phyloP scores from a whole-genome alignment of 2,797 vertebrate species.

The Rhinatrema bivittatum region DNA sequence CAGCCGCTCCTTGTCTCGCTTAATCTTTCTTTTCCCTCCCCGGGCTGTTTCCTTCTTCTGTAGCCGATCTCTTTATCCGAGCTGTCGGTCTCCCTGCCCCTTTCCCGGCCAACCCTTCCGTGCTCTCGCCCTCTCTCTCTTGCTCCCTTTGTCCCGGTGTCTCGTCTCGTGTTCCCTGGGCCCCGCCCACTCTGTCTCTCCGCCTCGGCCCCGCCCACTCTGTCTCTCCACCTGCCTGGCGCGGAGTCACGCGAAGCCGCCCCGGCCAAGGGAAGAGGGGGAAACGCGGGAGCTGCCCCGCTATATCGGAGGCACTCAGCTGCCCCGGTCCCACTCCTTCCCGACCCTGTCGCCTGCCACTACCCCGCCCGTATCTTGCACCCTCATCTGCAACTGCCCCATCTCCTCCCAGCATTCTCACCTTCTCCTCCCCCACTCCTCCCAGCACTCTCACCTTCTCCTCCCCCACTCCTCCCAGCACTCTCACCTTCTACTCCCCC shows the following conservation, averaged over 20 bases:
- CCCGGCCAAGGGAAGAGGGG: too few relatives aligned
- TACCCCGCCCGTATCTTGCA: too few relatives aligned
- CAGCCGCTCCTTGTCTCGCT: background rate
- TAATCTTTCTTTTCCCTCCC: background rate
- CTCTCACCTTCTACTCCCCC: too few relatives aligned
- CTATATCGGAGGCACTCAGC: too few relatives aligned
- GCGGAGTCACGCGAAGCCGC: too few relatives aligned
- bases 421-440: background rate
- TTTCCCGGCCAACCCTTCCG: constrained; percentile 1
- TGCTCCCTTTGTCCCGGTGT: background rate
- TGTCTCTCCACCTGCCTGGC: too few relatives aligned
- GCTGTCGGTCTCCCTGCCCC: constrained; percentile 6
- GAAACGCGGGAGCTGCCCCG: too few relatives aligned
- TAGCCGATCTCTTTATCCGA: background rate
- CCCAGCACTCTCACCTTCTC: background rate
- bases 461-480: too few relatives aligned
- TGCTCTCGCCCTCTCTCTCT: background rate
- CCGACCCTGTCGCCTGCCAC: background rate
- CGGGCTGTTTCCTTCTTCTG: background rate
- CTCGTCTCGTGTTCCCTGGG: too few relatives aligned
- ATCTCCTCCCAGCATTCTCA: background rate
- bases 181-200: too few relatives aligned
- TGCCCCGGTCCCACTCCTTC: too few relatives aligned
- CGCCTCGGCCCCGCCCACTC: too few relatives aligned
- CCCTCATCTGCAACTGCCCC: background rate